Base-by-base conservation (phyloP, 2,888 invertebrate species). In the Yponomeuta evonymella region DNA sequence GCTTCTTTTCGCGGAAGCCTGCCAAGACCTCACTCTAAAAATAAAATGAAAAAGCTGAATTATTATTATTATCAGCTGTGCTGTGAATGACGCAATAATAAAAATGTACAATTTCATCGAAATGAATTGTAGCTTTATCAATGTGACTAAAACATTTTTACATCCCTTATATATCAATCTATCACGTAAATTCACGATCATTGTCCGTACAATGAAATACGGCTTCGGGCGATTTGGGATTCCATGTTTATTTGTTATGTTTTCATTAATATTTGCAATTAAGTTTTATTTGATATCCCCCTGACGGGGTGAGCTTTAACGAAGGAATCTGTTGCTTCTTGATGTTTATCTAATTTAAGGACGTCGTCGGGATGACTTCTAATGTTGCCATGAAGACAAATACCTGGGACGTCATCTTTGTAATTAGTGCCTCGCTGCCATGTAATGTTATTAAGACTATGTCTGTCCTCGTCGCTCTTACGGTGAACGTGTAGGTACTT, bases 201-300 rank as follows among this genome's bases (percentile, higher is more conserved):
- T 65, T 65, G 33, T 65, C 33, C 65, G 12, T 12, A 65, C 65
- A 65, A 65, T 58, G 51, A 58, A 58, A 15, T 58, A 15, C 51
- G 51, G 15, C 12, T 58, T 58, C 51, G 15, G 15, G 51, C 51
- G 51, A 3, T 65, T 65, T 65, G 29, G 65, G 65, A 65, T 30
- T 65, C 30, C 65, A 29, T 65, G 65, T 65, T 65, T 65, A 65
- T 65, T 65, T 65, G 65, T 64, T 58, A 29, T 65, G 65, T 33
- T 33, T 58, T 33, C 71, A 73, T 74, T 73, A 76, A 70, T 73
- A 72, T 73, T 73, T 75, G 51, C 51, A 76, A 78, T 79, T 76
- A 78, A 76, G 77, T 77, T 78, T 77, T 75, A 76, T 75, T 76
- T 73, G 75, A 67, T 71, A 70, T 74, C 75, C 76, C 23, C 76